phyloP scores from a whole-genome alignment of 2,797 vertebrate species.

The Nyctibius grandis region DNA sequence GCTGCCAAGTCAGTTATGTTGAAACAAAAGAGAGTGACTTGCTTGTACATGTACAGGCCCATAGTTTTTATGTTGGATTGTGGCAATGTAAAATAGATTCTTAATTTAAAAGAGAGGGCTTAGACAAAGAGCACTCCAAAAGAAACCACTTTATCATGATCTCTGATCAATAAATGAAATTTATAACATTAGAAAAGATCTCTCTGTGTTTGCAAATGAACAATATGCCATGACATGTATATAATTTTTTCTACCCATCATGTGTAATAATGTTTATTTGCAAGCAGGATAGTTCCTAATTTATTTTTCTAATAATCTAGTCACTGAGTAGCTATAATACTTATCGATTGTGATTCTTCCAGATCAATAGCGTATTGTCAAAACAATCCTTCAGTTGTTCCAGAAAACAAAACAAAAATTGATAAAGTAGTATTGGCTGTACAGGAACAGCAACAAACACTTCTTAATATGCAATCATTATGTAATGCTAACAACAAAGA shows the following conservation, averaged over 20 bases:
- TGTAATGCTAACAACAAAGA: neutral
- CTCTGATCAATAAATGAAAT: slow-evolving; percentile 49
- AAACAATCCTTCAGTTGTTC: slow-evolving; percentile 28
- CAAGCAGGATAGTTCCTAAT: slow-evolving; percentile 43
- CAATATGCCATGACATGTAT: neutral
- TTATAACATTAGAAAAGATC: slow-evolving; percentile 34
- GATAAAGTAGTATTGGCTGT: neutral
- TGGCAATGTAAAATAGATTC: slow-evolving; percentile 37
- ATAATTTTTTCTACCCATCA: neutral
- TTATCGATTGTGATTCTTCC: slow-evolving; percentile 50
- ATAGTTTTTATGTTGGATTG: neutral
- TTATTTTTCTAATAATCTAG: slow-evolving; percentile 61
- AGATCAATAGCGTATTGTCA: slow-evolving; percentile 47
- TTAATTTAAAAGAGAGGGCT: slow-evolving; percentile 40
- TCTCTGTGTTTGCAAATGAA: slow-evolving; percentile 28
- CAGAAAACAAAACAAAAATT: neutral
- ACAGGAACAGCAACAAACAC: neutral
- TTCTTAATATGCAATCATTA: neutral
- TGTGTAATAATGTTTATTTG: slow-evolving; percentile 47
- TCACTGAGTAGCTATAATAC: slow-evolving; percentile 49
- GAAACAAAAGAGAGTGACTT: neutral
- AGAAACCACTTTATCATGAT: slow-evolving; percentile 17
- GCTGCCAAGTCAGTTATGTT: neutral
- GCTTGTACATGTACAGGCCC: neutral
- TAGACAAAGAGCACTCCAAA: slow-evolving; percentile 4